Evolutionary conservation across 2,888 invertebrate species (phyloP), one percentile per base, ranked within the genome.

Genomic region (Orchesellides sinensis): DNA sequence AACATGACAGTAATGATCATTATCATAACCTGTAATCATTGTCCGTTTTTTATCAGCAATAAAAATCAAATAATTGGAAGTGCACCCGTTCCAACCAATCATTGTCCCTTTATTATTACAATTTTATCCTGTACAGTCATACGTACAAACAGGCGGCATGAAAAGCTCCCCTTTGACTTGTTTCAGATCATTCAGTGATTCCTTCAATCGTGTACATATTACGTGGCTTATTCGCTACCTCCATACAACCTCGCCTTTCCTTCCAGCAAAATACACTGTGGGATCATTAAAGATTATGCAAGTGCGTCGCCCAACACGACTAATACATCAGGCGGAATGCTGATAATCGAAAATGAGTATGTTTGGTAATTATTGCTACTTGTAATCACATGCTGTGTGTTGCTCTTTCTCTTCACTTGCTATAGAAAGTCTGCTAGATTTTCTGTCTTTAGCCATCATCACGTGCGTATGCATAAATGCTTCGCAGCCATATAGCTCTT

Each of bases 41-140:
- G 56, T 47, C 23, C 56, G 40, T 66, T 77, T 66, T 40, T 75
- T 75, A 82, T 82, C 82, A 70, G 75, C 47, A 59, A 77, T 82
- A 82, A 82, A 82, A 82, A 82, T 82, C 82, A 82, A 82, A 82
- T 82, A 75, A 82, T 77, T 69, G 75, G 75, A 75, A 75, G 70
- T 70, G 70, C 70, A 82, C 63, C 82, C 75, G 75, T 56, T 77
- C 59, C 59, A 54, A 54, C 56, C 27, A 75, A 23, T 4, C 8
- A 6, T 35, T 21, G n/a, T 14, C 23, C 2, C 23, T 21, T 23
- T 8, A 54, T 61, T 61, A 61, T n/a, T 5, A 25, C 54, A 32
- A 61, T 61, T 32, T n/a, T n/a, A 21, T 29, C 4, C 17, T 32
- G 35, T n/a, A 23, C 10, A 61, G n/a, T n/a, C n/a, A 61, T 32